Conservation (phyloP, 2,113 vertebrate genomes). For the Oryzias curvinotus region DNA sequence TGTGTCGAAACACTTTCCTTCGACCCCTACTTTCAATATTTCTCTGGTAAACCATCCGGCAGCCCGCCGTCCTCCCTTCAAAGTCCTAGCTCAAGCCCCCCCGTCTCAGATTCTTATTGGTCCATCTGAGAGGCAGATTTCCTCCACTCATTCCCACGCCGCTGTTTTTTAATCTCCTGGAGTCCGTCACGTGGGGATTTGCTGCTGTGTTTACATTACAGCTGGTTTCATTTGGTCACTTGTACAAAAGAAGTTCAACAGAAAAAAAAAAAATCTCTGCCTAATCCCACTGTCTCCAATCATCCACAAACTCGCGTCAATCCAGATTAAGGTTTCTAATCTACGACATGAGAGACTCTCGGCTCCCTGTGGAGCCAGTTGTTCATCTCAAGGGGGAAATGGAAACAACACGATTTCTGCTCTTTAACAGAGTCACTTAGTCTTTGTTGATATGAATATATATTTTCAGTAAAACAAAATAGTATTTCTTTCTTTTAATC, state of each 20-base stretch:
- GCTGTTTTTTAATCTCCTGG: background rate
- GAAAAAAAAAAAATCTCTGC: conserved; percentile 54
- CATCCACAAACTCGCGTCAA: conserved; percentile 44
- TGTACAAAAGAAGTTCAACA: conserved; percentile 45
- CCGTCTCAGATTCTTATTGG: too few species aligned
- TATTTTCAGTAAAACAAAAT: background rate
- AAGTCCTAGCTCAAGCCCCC: background rate
- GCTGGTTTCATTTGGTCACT: conserved; percentile 30
- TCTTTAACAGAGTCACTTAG: background rate
- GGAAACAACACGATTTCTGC: background rate
- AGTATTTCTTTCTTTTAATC: background rate
- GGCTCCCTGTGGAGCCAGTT: conserved; percentile 11
- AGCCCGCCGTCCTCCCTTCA: background rate
- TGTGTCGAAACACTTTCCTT: conserved; percentile 54
- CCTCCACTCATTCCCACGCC: background rate
- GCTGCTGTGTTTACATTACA: conserved; percentile 29
- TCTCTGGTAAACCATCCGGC: background rate
- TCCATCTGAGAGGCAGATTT: conserved; percentile 1
- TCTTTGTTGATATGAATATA: background rate
- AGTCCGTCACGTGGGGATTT: conserved; percentile 31
- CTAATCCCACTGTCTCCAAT: conserved; percentile 68
- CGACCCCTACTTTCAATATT: background rate
- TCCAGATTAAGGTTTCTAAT: conserved; percentile 68
- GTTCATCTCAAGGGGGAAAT: conserved; percentile 33
- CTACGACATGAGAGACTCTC: conserved; percentile 38